Percentiles rank a stretch among this genome's conserved stretches.
These are phyloP conservation scores for Cylas formicarius DNA, from an alignment of 1,140 invertebrate genomes.

Conservation along the genomic window DNA sequence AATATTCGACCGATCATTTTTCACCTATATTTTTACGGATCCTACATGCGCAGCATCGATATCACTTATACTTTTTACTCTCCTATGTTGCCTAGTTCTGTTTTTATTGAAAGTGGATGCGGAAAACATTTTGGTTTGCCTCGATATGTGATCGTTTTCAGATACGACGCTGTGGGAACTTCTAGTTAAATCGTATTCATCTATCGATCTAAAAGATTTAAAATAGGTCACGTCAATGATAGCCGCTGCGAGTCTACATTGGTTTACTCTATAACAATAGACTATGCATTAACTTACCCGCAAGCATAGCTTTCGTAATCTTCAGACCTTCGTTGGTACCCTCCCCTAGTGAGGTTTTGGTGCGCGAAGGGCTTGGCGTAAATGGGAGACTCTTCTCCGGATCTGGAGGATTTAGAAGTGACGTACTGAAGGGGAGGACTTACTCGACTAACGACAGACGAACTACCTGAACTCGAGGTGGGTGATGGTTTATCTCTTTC, in stretches of 20 bases:
- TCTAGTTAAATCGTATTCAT: constrained; percentile 30
- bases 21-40: constrained; percentile 20
- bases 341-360: constrained; percentile 13
- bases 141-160: constrained; percentile 17
- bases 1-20: no score
- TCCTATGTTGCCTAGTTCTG: constrained; percentile 51
- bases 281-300: constrained; percentile 6
- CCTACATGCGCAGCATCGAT: constrained; percentile 46
- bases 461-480: constrained; percentile 50
- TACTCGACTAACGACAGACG: constrained; percentile 44
- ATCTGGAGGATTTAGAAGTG: constrained; percentile 18
- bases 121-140: constrained; percentile 14
- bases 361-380: constrained; percentile 34
- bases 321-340: constrained; percentile 26
- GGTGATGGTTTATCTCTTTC: constrained; percentile 43
- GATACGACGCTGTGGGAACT: constrained; percentile 22
- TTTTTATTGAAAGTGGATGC: constrained; percentile 27
- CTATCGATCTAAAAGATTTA: constrained; percentile 23
- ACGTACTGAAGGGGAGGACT: constrained; percentile 43
- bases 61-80: constrained; percentile 66
- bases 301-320: constrained; percentile 30
- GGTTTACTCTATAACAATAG: no score
- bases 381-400: constrained; percentile 34
- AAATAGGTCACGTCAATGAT: not conserved
- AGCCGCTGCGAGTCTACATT: no score